Evolutionary conservation across 1,140 invertebrate species (phyloP).

Genomic region (Zaprionus tsacasi): DNA sequence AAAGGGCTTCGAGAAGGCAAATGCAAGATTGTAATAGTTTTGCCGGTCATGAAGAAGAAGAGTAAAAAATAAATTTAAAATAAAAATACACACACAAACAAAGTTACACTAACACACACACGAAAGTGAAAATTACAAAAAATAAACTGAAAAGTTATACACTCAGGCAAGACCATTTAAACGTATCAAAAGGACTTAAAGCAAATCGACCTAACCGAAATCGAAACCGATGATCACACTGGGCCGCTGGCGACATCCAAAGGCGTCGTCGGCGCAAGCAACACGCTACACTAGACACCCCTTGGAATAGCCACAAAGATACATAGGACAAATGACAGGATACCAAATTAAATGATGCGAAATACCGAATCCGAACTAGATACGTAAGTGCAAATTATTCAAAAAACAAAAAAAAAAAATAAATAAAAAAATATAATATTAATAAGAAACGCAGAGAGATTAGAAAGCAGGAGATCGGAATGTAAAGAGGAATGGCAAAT

Average conservation of each 20-base stretch:
- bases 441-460: conserved; percentile 8
- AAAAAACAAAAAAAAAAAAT: conserved; percentile 35
- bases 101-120: conserved; percentile 14
- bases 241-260: background rate
- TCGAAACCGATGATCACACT: background rate
- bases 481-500: conserved; percentile 29
- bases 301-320: conserved; percentile 61
- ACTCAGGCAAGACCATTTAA: conserved; percentile 70
- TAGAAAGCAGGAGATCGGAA: conserved; percentile 19
- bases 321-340: conserved; percentile 51
- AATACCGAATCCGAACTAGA: conserved; percentile 21
- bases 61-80: background rate
- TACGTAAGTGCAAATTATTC: conserved; percentile 49
- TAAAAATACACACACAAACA: conserved; percentile 9
- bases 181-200: conserved; percentile 63
- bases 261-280: background rate
- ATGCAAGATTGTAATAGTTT: conserved; percentile 24
- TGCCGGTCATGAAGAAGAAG: conserved; percentile 8
- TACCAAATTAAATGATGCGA: conserved; percentile 27
- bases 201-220: conserved; percentile 35
- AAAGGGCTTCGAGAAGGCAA: conserved; percentile 6
- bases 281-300: conserved; percentile 65
- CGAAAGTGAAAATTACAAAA: conserved; percentile 17
- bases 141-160: conserved; percentile 33
- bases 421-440: conserved; percentile 33